Evolutionary conservation across 2,888 invertebrate species (phyloP), one percentile per base, ranked within the genome.

Genomic region (Platerodrilus igneus): DNA sequence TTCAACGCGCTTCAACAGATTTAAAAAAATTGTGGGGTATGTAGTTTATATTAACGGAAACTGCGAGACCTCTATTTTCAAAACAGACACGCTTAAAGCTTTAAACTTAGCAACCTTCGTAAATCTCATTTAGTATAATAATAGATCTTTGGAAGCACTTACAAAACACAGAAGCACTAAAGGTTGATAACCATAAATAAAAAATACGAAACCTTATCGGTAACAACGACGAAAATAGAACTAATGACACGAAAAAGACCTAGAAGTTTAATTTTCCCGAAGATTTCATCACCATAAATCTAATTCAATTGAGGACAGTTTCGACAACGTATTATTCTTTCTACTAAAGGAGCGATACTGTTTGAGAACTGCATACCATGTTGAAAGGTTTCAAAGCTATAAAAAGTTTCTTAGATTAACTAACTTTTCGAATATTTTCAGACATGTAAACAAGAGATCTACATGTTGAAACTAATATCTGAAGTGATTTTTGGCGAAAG

Each of bases 251-350:
- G 47, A 59, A 50, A 54, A 60, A 57, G 58, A 57, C 49, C 55
- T 53, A 55, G 55, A 59, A 62, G 59, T 65, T 64, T 64, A 65
- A 65, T 65, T 63, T 64, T 61, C 61, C 58, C 60, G 58, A 56
- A 59, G 62, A 62, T 64, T 65, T 65, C 63, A 63, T 64, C 63
- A 63, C 60, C 56, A 64, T 65, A 64, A 65, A 65, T 65, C 63
- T 61, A 55, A 57, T 59, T 59, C 57, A 60, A 62, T 60, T 57
- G 61, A 57, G 52, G 53, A 58, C 60, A 57, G 56, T 58, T 56
- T 56, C 57, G 51, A 51, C 51, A 55, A 59, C 57, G 52, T 56
- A 58, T 59, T 56, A 54, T 55, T 56, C 55, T 55, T 55, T 52
- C 51, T 36, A 29, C 17, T 39, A 39, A 26, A 44, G 31, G 17